phyloP scores from a whole-genome alignment of 2,888 invertebrate species.

The Hydropsyche betteni region DNA sequence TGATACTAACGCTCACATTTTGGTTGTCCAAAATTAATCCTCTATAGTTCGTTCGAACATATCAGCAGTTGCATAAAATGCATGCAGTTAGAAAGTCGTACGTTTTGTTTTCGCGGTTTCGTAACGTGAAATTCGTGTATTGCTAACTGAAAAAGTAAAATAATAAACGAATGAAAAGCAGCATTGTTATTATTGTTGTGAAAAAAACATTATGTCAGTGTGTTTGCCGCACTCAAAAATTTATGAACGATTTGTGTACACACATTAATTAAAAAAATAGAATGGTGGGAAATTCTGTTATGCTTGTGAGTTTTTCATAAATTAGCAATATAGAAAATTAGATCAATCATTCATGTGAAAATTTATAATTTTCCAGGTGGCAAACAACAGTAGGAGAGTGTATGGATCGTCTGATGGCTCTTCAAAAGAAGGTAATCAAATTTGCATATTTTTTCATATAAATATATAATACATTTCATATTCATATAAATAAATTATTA shows the following conservation, averaged over 20 bases:
- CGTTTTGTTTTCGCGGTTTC: slow-evolving; percentile 21
- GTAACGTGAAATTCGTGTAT: slow-evolving; percentile 9
- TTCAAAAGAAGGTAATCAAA: slow-evolving; percentile 61
- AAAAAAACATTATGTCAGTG: slow-evolving; percentile 20
- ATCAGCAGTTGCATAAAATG: slow-evolving; percentile 43
- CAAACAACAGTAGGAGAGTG: slow-evolving; percentile 75
- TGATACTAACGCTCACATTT: slow-evolving; percentile 20
- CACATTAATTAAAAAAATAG: slow-evolving; percentile 49
- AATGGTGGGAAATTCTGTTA: slow-evolving; percentile 17
- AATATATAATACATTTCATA: background rate
- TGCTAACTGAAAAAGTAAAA: background rate
- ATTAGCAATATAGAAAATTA: background rate
- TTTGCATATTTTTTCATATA: no score
- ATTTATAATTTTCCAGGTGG: slow-evolving; percentile 64
- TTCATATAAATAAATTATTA: background rate
- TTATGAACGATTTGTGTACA: slow-evolving; percentile 40
- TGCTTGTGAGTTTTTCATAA: slow-evolving; percentile 3
- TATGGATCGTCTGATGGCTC: slow-evolving; percentile 65
- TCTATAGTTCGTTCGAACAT: slow-evolving; percentile 20
- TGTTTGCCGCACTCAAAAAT: slow-evolving; percentile 1
- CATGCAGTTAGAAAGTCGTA: slow-evolving; percentile 22
- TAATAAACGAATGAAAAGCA: background rate
- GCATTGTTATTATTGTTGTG: slow-evolving; percentile 1
- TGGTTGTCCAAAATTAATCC: slow-evolving; percentile 27
- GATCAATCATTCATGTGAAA: slow-evolving; percentile 51